Evolutionary conservation across 2,113 vertebrate species (phyloP), one percentile per base, ranked within the genome.

Genomic region (Syrmaticus mikado): DNA sequence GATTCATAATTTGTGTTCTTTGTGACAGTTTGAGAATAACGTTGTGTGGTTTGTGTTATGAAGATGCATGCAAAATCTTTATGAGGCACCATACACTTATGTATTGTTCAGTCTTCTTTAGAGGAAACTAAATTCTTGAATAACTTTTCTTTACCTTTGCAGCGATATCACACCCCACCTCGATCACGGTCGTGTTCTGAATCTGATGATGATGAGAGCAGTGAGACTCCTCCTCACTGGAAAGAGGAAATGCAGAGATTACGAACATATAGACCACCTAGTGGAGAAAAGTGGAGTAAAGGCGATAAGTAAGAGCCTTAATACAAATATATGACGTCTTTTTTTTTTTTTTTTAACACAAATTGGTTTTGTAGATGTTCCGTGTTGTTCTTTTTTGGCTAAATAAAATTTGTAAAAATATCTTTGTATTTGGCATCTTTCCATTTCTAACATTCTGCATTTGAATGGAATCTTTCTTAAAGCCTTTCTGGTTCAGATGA

Each of bases 191-290:
- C 99, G 0, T 98, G 98, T 64, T 99, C 99, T 30, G 98, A 98
- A 43, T 99, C 99, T 0, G 98, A 98, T 43, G 98, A 99, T 13
- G 97, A 97, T 4, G 97, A 97, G 38, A 99, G 99, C 97, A 99
- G 99, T 38, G 99, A 99, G 94, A 99, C 99, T 4, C 99, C 99
- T 3, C 99, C 99, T 16, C 99, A 99, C 90, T 99, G 99, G 99
- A 99, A 98, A 85, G 99, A 99, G 93, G 99, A 99, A 87, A 99
- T 99, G 99, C 99, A 99, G 96, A 98, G 99, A 40, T 97, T 98
- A 14, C 97, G 98, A 91, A 97, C 97, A 0, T 99, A 99, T 61
- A 98, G 99, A 36, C 98, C 98, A 0, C 98, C 98, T 2, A 99
- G 98, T 66, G 96, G 98, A 11, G 99, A 99, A 82, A 98, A 98